Evolutionary conservation across 2,888 invertebrate genomes (phyloP), one percentile per base, ranked within the genome.

Genomic region (Dasysyrphus tricinctus): DNA sequence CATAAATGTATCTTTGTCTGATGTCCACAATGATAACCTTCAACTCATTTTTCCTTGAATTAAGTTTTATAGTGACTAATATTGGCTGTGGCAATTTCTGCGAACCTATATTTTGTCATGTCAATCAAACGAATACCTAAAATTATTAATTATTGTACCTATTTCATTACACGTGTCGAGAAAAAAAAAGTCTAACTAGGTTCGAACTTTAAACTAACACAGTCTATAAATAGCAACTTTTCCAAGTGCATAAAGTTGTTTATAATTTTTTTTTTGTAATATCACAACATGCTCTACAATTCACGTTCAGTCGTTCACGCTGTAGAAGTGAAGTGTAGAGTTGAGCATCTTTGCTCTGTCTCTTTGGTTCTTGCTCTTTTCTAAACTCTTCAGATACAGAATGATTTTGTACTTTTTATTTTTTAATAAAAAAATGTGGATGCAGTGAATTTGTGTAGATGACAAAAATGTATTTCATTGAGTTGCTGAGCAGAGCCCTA

Each of bases 401-500:
- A 0, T 42, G 32, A 16, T 14, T 47, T 42, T 47, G 29, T 44
- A 37, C 19, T 37, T 59, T 24, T 63, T 29, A 0, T 9, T 44
- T 63, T n/a, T n/a, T 5, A 63, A 24, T 29, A 44, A 29, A 42
- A 29, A 11, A n/a, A 32, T 63, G 29, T 24, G 51, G 47, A 72
- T 65, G 65, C 47, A 67, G 47, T 49, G 47, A 49, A 67, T 24
- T 24, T 24, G 24, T 63, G 29, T 63, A 32, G 39, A 65, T 82
- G 72, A 69, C 69, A 56, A 74, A 74, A 78, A 74, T 74, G 78
- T 32, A 59, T 47, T 54, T 69, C 61, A 67, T 73, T 72, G 19
- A 47, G 3, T 67, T 49, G 9, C 14, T 61, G 11, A 37, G 14
- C 0, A 12, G 24, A 19, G 11, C 19, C 1, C 59, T 8, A 57